Evolutionary conservation across 2,113 vertebrate genomes (phyloP), one percentile per base, ranked within the genome.

Genomic region (Perca fluviatilis): DNA sequence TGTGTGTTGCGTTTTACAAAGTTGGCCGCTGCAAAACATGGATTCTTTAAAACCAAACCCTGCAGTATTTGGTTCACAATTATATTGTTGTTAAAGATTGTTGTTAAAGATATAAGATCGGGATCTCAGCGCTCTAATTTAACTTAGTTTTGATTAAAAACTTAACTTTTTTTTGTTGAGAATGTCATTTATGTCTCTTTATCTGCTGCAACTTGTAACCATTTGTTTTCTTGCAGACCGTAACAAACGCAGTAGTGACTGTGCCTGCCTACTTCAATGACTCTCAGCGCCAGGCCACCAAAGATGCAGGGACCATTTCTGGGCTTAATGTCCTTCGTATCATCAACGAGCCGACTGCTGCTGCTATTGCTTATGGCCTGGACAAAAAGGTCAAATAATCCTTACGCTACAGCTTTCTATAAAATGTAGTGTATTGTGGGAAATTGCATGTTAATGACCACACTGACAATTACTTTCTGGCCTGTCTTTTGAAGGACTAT

Each of bases 211-310:
- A 62, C 5, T 33, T 33, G 33, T 33, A 33, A 33, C 33, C 33
- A 33, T 9, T 60, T 64, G 77, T 10, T 3, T 60, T 30, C 54
- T 65, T 67, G 18, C 84, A 95, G 94, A 74, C 85, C 2, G 66
- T 96, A 13, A 90, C 86, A 14, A 95, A 91, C 47, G 95, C 94
- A 21, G 95, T 96, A 0, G 79, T 96, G 80, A 96, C 95, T 0
- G 95, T 96, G 23, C 95, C 95, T 6, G 95, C 95, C 36, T 95
- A 95, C 91, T 95, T 96, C 70, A 96, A 95, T 40, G 95, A 96
- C 86, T 95, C 95, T 69, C 95, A 96, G 90, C 92, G 94, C 21
- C 95, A 96, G 80, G 94, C 95, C 43, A 96, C 95, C 66, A 95
- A 96, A 88, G 95, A 96, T 23, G 95, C 95, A 23, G 95, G 95